Evolutionary conservation across 2,888 invertebrate species (phyloP).

Genomic region (Papilio demoleus): DNA sequence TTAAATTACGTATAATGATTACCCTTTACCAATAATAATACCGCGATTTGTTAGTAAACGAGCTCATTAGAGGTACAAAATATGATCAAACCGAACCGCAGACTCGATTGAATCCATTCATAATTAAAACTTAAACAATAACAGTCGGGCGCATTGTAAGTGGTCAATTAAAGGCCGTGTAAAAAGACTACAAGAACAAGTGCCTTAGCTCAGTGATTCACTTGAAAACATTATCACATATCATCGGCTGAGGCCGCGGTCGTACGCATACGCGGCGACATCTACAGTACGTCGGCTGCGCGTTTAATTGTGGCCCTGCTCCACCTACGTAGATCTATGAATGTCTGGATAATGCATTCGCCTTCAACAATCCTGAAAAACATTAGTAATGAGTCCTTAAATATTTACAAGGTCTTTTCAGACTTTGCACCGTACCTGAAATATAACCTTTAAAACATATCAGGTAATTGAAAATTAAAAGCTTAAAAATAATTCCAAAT

Average conservation of each 20-base stretch:
- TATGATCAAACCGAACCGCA: slow-evolving; percentile 6
- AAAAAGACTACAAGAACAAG: slow-evolving; percentile 53
- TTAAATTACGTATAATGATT: too few relatives aligned
- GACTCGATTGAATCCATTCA: slow-evolving; percentile 13
- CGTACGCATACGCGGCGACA: slow-evolving; percentile 54
- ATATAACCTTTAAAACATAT: too few relatives aligned
- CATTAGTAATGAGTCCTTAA: too few relatives aligned
- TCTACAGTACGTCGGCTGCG: slow-evolving; percentile 57
- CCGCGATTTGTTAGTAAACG: neutral
- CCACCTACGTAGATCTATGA: slow-evolving; percentile 42
- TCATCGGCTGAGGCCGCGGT: slow-evolving; percentile 47
- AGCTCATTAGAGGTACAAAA: slow-evolving; percentile 2
- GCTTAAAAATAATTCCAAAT: too few relatives aligned
- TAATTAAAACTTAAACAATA: slow-evolving; percentile 52
- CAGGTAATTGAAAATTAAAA: too few relatives aligned
- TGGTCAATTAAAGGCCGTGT: slow-evolving; percentile 53
- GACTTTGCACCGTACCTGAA: too few relatives aligned
- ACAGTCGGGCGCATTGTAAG: slow-evolving; percentile 48
- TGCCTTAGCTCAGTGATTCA: slow-evolving; percentile 56
- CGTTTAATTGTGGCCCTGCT: slow-evolving; percentile 62
- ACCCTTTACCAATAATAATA: neutral
- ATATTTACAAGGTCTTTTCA: too few relatives aligned
- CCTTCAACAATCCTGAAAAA: neutral
- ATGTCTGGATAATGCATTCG: slow-evolving; percentile 39
- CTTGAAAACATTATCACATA: slow-evolving; percentile 60